Evolutionary conservation across 30 jellyfish, hydroid and myxozoan species (phyloP).

Genomic region (Aurelia sp.): DNA sequence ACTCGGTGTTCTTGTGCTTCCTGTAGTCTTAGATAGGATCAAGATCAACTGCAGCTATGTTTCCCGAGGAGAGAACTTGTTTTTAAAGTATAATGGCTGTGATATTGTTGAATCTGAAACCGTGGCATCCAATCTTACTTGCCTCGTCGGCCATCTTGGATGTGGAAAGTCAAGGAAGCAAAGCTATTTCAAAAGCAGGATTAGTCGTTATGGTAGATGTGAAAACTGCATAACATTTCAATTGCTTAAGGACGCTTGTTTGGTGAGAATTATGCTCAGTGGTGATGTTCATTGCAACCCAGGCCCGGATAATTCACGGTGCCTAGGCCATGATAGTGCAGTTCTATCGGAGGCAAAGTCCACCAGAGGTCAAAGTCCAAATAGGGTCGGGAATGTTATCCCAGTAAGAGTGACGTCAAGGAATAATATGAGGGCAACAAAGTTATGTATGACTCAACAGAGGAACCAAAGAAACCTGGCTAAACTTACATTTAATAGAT

Average conservation of each 20-base stretch:
- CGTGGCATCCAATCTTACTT: background rate
- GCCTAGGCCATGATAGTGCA: conserved; percentile 5
- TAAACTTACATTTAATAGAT: conserved; percentile 16
- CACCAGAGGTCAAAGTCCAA: conserved; percentile 14
- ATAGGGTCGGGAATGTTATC: conserved; percentile 5
- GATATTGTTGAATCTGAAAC: conserved; percentile 5
- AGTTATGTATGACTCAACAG: background rate
- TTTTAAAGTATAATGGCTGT: background rate
- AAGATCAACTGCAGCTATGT: background rate
- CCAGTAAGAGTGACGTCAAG: conserved; percentile 57
- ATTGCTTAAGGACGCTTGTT: background rate
- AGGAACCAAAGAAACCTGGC: conserved; percentile 27
- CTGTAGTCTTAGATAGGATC: conserved; percentile 3
- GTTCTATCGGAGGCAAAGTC: background rate
- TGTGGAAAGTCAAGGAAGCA: conserved; percentile 7
- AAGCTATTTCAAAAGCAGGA: conserved; percentile 7
- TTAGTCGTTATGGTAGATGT: conserved; percentile 17
- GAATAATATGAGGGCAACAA: background rate
- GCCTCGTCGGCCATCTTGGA: conserved; percentile 17
- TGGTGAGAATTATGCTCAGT: conserved; percentile 23
- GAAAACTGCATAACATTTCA: conserved; percentile 9
- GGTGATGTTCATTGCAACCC: conserved; percentile 25
- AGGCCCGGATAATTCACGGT: background rate
- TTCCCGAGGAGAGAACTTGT: conserved; percentile 16
- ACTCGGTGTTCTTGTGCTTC: conserved; percentile 22